Evolutionary conservation across 2,113 vertebrate genomes (phyloP), one percentile per base, ranked within the genome.

Genomic region (Rhegmatorhina hoffmannsi): DNA sequence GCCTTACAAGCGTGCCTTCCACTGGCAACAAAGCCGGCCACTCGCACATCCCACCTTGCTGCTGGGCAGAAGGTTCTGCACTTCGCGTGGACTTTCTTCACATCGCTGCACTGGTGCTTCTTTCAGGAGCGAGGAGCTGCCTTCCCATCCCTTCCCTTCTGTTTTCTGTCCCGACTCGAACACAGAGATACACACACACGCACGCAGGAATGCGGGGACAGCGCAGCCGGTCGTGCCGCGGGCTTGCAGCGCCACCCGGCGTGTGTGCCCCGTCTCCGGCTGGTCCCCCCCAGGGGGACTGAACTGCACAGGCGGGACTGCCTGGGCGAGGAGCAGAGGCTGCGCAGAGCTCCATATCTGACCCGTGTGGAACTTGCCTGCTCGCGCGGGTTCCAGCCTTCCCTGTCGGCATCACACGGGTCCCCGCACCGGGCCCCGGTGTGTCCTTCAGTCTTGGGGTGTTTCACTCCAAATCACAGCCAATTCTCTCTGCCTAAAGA

Each of bases 161-260:
- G 16, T 47, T 13, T 36, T 9, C 33, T 33, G 19, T 9, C 44
- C 46, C 7, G 19, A 1, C 25, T 49, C 5, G n/a, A 43, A 5
- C 76, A 9, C 28, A 8, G 20, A 4, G 6, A 18, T 11, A 7
- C 31, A 19, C 23, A 49, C 56, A 3, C 33, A 6, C 1, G 2
- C 28, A 5, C 14, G 1, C 23, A 6, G 36, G 10, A 6, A 10
- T 26, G 40, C 19, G 36, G 36, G 43, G 26, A 6, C 5, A 6
- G 46, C 6, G 24, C 38, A 8, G 13, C 28, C 38, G 18, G 20
- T 17, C 59, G 55, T 43, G 82, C 49, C 19, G 66, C 16, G 74
- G 78, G 40, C 75, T 69, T 70, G 86, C 85, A 94, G 93, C 93
- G 95, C 93, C 95, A 11, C 91, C 89, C 88, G 73, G 81, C 9